Conservation (phyloP, 2,888 invertebrate species). For the Megalurothrips usitatus region DNA sequence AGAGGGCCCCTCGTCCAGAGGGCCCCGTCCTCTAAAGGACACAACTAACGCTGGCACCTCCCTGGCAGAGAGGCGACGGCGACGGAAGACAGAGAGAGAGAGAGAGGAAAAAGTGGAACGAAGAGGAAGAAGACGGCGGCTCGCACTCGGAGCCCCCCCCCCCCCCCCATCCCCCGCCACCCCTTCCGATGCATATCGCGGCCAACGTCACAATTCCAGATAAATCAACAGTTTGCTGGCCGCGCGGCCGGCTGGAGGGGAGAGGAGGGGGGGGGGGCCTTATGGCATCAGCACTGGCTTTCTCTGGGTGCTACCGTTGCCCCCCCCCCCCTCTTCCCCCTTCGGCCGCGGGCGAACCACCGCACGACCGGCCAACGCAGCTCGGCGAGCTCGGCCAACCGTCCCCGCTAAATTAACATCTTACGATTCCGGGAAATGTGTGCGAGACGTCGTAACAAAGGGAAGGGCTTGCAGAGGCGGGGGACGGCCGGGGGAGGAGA, state of each 20-base stretch:
- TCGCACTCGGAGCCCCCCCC: background rate
- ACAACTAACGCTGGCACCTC: too few relatives aligned
- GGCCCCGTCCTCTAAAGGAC: too few relatives aligned
- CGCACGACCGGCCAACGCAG: background rate
- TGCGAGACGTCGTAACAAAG: conserved; percentile 19
- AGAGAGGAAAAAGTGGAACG: too few relatives aligned
- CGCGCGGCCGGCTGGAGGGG: background rate
- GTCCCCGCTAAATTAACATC: conserved; percentile 21
- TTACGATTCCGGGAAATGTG: conserved; percentile 26
- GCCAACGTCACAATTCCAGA: conserved; percentile 14
- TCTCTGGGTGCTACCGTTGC: background rate
- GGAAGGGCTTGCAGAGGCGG: background rate
- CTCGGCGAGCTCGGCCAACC: background rate
- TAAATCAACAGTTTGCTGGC: conserved; percentile 24
- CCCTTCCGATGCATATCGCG: background rate
- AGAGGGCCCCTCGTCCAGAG: too few relatives aligned
- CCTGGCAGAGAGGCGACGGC: background rate
- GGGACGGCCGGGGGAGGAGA: background rate
- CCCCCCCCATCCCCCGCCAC: background rate
- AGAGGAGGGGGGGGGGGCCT: background rate
- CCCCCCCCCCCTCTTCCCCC: background rate
- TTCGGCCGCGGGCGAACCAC: background rate
- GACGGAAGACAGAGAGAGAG: too few relatives aligned
- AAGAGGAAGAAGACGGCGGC: background rate
- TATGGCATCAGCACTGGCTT: background rate